phyloP scores from a whole-genome alignment of 1,140 invertebrate species.

The Arctopsyche grandis region DNA sequence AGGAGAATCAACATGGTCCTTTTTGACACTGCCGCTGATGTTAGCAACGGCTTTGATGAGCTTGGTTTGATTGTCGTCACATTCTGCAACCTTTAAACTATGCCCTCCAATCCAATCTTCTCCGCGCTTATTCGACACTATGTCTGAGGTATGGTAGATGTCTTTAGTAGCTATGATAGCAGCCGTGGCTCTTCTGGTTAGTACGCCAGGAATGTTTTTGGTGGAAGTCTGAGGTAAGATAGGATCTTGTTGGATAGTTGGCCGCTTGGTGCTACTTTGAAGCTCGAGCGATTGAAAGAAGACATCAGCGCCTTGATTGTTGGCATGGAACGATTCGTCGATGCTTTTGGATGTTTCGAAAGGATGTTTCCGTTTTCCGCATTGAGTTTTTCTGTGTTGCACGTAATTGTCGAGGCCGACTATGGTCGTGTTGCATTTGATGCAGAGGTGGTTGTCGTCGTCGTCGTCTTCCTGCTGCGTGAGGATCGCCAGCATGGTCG shows the following conservation, averaged over 20 bases:
- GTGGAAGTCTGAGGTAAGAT: constrained; percentile 54
- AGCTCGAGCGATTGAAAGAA: constrained; percentile 88
- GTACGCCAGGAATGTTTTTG: constrained; percentile 62
- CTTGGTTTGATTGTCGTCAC: constrained; percentile 69
- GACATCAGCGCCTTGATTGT: constrained; percentile 77
- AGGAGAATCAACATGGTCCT: constrained; percentile 60
- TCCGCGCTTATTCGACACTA: constrained; percentile 57
- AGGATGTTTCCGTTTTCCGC: constrained; percentile 59
- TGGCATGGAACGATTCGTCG: constrained; percentile 55
- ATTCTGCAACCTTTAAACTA: constrained; percentile 65
- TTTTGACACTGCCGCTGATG: constrained; percentile 66
- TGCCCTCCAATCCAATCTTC: constrained; percentile 71
- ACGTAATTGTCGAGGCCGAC: constrained; percentile 85
- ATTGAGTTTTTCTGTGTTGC: constrained; percentile 77
- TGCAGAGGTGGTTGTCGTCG: constrained; percentile 85
- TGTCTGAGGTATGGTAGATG: constrained; percentile 21
- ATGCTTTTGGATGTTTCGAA: constrained; percentile 57
- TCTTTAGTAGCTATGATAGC: constrained; percentile 56
- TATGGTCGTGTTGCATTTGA: constrained; percentile 85
- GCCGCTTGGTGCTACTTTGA: constrained; percentile 77
- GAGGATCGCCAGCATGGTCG: constrained; percentile 49
- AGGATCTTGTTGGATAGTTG: constrained; percentile 58
- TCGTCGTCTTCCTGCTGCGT: constrained; percentile 67
- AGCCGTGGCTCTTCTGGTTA: constrained; percentile 62
- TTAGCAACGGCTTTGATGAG: constrained; percentile 71